Evolutionary conservation across 2,888 invertebrate genomes (phyloP).

Genomic region (Drosophila planitibia): DNA sequence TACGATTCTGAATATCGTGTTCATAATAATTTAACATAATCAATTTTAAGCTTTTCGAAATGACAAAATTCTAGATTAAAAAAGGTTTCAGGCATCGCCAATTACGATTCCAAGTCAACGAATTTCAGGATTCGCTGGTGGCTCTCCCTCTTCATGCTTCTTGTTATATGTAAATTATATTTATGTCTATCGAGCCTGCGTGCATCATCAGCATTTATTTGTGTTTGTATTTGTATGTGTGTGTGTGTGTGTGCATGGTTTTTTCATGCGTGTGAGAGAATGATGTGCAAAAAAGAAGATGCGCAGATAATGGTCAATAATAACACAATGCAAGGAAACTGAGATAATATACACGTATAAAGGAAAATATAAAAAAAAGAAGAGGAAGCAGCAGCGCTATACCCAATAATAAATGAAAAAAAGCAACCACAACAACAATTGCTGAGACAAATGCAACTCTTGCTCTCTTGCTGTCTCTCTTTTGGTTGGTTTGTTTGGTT

Average conservation of each 20-base stretch:
- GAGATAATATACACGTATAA: conserved; percentile 27
- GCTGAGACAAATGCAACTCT: conserved; percentile 18
- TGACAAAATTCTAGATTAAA: not conserved
- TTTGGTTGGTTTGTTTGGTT: conserved; percentile 7
- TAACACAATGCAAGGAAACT: conserved; percentile 26
- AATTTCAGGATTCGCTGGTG: not conserved
- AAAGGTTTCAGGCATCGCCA: not conserved
- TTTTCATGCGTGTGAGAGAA: not conserved
- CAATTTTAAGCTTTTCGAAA: not conserved
- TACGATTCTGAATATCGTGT: not conserved
- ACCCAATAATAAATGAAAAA: conserved; percentile 8
- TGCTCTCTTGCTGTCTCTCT: conserved; percentile 19
- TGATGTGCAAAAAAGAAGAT: conserved; percentile 1
- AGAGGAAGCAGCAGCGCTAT: not conserved
- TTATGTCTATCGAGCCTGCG: not conserved
- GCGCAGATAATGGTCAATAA: conserved; percentile 45
- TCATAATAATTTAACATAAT: not conserved
- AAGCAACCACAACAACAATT: conserved; percentile 5
- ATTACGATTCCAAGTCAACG: not conserved
- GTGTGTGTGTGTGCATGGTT: not conserved
- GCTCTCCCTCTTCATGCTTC: not conserved
- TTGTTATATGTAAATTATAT: not conserved
- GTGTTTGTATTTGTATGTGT: not conserved
- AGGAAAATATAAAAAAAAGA: conserved; percentile 13
- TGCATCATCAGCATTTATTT: conserved; percentile 1